These are phyloP conservation scores for Apoda limacodes DNA, from an alignment of 2,888 invertebrate genomes.

Conservation along the genomic window DNA sequence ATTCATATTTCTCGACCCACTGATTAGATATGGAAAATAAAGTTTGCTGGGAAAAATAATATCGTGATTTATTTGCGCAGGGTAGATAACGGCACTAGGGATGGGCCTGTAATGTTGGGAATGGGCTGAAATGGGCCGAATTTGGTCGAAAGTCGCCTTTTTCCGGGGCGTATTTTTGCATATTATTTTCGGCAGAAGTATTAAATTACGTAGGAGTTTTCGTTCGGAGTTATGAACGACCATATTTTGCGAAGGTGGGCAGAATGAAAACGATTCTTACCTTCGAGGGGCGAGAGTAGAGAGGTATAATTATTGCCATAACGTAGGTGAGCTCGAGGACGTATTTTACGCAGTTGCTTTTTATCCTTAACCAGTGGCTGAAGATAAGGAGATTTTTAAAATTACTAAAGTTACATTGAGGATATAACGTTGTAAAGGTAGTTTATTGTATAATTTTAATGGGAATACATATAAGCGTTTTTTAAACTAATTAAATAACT, in stretches of 20 bases:
- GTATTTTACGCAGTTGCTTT: not conserved
- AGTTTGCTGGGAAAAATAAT: conserved; percentile 43
- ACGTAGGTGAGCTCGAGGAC: conserved; percentile 10
- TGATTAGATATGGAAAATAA: conserved; percentile 63
- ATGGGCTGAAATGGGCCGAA: conserved; percentile 43
- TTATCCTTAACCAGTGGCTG: too few species aligned
- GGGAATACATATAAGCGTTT: too few species aligned
- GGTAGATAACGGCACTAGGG: conserved; percentile 51
- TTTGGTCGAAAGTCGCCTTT: conserved; percentile 38
- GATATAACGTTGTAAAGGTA: too few species aligned
- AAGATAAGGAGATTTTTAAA: too few species aligned
- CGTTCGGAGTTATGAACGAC: conserved; percentile 48
- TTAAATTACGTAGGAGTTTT: conserved; percentile 58
- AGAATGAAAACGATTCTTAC: conserved; percentile 43
- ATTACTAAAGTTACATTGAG: too few species aligned
- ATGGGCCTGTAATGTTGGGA: conserved; percentile 50
- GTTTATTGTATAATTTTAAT: too few species aligned
- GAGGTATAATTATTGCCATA: conserved; percentile 39
- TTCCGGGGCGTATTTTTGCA: conserved; percentile 51
- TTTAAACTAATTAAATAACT: too few species aligned
- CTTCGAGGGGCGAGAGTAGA: conserved; percentile 37
- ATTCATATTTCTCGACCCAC: conserved; percentile 48
- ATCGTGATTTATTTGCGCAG: conserved; percentile 55
- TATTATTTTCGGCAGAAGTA: conserved; percentile 52
- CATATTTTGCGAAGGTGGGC: conserved; percentile 56